Percentiles rank a stretch among this genome's conserved stretches.
Evolutionary conservation across 2,797 vertebrate genomes (phyloP).

Genomic region (Kryptolebias ocellatus): DNA sequence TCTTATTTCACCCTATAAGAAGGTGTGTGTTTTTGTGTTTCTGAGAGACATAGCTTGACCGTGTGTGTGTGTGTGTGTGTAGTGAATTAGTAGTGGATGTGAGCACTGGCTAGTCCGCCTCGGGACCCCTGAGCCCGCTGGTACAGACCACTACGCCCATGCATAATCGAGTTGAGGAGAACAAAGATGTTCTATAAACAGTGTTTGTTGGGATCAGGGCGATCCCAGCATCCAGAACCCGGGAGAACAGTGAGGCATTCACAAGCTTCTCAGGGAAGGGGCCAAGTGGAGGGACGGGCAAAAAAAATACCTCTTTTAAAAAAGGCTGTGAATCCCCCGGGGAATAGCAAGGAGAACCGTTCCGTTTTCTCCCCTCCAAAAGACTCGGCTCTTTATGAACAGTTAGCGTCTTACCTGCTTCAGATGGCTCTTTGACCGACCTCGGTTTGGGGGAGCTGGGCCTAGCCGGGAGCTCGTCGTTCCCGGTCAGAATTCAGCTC

Average conservation of each 20-base stretch:
- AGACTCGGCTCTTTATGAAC: too few relatives aligned
- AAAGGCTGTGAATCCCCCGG: slow-evolving; percentile 22
- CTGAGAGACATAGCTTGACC: neutral
- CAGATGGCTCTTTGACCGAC: too few relatives aligned
- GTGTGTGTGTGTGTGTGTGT: neutral
- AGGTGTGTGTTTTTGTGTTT: slow-evolving; percentile 9
- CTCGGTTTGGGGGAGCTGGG: too few relatives aligned
- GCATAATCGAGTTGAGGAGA: slow-evolving; percentile 68
- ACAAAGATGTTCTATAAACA: slow-evolving; percentile 70
- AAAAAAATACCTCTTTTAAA: neutral
- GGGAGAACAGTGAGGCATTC: slow-evolving; percentile 71
- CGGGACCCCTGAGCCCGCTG: slow-evolving; percentile 38
- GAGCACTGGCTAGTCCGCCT: slow-evolving; percentile 1
- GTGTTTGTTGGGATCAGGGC: slow-evolving; percentile 56
- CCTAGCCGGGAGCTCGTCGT: too few relatives aligned
- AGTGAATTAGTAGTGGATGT: slow-evolving; percentile 9
- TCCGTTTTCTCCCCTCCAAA: slow-evolving; percentile 18
- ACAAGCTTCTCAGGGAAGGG: slow-evolving; percentile 35
- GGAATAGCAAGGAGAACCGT: slow-evolving; percentile 10
- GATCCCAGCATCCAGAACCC: slow-evolving; percentile 57
- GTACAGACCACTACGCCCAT: slow-evolving; percentile 48
- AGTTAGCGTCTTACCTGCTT: too few relatives aligned
- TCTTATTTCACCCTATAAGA: slow-evolving; percentile 33
- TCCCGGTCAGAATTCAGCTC: too few relatives aligned
- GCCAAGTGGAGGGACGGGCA: slow-evolving; percentile 38